Percentiles rank a stretch among this genome's conserved stretches.
Conservation (phyloP, 2,113 vertebrate species). For the Burhinus oedicnemus region DNA sequence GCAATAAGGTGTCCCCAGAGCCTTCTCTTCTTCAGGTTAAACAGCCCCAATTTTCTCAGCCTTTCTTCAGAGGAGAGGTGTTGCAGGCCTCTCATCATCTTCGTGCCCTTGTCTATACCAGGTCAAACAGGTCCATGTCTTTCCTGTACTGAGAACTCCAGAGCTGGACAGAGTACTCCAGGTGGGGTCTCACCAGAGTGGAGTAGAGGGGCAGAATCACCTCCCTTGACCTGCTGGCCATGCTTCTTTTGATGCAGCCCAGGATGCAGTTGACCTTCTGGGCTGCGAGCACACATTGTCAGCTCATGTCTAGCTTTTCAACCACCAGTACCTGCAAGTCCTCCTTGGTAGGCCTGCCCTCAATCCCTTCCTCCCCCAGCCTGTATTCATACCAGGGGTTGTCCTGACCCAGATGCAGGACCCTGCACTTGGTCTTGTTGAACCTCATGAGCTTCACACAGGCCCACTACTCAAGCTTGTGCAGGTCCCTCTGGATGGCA, state of each 20-base stretch:
- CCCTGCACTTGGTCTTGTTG: background rate
- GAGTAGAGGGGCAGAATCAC: background rate
- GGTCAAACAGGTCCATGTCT: background rate
- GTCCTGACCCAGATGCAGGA: background rate
- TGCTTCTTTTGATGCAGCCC: background rate
- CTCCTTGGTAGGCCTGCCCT: background rate
- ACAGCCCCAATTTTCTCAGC: background rate
- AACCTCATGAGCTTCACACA: background rate
- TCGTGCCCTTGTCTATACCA: background rate
- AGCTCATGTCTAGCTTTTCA: background rate
- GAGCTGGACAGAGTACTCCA: background rate
- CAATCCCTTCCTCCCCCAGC: background rate
- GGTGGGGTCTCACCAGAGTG: fast-evolving
- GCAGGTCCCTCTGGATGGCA: background rate
- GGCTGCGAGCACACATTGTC: background rate
- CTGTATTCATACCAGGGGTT: too few species aligned
- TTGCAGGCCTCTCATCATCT: background rate
- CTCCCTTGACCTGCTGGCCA: fast-evolving
- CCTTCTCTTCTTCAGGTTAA: background rate
- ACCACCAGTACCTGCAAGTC: background rate
- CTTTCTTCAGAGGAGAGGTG: background rate
- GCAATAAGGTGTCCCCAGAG: background rate
- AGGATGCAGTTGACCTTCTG: too few species aligned
- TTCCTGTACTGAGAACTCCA: background rate
- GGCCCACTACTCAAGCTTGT: background rate